Conservation (phyloP, 2,113 vertebrate species). For the Leucoraja erinaceus region DNA sequence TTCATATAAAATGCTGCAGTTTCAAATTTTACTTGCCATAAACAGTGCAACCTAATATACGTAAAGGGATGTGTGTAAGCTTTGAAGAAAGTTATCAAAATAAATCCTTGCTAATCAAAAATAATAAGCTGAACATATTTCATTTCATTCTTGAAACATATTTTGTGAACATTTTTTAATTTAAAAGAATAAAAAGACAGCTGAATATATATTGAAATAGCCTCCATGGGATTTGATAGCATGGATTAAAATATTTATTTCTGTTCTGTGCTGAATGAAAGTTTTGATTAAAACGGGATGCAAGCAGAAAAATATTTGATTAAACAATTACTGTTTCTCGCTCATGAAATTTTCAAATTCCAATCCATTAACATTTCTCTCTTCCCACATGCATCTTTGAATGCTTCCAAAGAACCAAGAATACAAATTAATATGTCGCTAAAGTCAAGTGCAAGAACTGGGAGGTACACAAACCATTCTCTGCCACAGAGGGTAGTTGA, state of each 20-base stretch:
- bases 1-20: not conserved
- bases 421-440: too few relatives aligned
- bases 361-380: constrained; percentile 5
- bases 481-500: too few relatives aligned
- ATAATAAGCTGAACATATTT: not conserved
- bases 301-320: not conserved
- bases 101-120: not conserved
- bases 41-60: not conserved
- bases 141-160: constrained; percentile 1
- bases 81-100: not conserved
- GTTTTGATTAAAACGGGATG: not conserved
- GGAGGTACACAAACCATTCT: too few relatives aligned
- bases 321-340: not conserved
- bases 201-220: not conserved
- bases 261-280: too few relatives aligned
- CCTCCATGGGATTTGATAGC: not conserved
- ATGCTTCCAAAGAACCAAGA: not conserved
- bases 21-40: not conserved
- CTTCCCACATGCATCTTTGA: not conserved
- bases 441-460: too few relatives aligned
- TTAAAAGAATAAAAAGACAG: not conserved
- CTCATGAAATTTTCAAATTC: not conserved
- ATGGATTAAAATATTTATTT: not conserved
- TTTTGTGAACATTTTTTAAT: not conserved
- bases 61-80: not conserved